Base-by-base conservation (phyloP, 2,888 invertebrate species). In the Brenthis daphne region DNA sequence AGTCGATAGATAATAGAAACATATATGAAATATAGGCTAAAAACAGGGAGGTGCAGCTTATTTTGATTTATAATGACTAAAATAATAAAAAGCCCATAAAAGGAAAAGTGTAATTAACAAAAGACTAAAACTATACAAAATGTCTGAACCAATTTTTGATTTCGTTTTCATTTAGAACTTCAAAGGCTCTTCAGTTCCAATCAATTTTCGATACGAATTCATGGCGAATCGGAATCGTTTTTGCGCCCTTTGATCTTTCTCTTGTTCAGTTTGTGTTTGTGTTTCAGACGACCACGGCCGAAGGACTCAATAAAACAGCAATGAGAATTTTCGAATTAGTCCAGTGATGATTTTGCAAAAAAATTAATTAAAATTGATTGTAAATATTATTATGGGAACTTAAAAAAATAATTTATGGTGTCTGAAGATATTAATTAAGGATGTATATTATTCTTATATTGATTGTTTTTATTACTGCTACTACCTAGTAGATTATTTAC, bases 281-380 rank as follows among this genome's bases (percentile, higher is more conserved):
- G 43, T 86, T 86, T 63, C 88, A 91, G 91, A 89, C 83, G 24
- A 89, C 89, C 1, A 88, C 89, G 12, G 85, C 80, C 0, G 80
- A 82, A 24, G 89, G 88, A 6, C 79, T 87, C 6, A 74, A 85
- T 24, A 83, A 85, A 75, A 78, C 76, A 11, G 82, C 81, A 1
- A 85, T 76, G 64, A 82, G 90, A 65, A 68, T 81, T 69, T 87
- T 83, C 64, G 77, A 75, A n/a, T 74, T 81, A 55, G 79, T 82
- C 16, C 69, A 80, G 73, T 82, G 69, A 83, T 67, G 53, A 63
- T 63, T 37, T 63, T 63, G 4, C 33, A 63, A 37, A 48, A 53
- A 54, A 20, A 20, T 53, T 63, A 43, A 63, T 63, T 54, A 13
- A 53, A 60, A 12, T 6, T 50, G 29, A 16, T n/a, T 1, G 29